Base-by-base conservation (phyloP, 2,797 vertebrate genomes). In the Halcyon smyrnensis region DNA sequence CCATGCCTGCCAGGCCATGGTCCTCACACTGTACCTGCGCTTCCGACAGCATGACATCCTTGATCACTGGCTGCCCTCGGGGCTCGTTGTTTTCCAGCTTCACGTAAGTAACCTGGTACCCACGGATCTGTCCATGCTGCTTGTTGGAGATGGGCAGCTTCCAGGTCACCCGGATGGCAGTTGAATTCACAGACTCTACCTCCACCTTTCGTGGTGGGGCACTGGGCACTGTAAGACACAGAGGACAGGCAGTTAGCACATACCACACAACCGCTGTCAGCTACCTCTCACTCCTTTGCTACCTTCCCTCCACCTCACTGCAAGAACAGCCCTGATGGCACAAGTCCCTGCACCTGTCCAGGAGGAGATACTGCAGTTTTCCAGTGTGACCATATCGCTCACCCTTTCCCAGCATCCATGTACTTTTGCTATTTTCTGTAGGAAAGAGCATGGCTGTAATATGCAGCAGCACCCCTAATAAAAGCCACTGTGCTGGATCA, bases 41-140 rank as follows among this genome's bases (percentile, higher is more conserved):
- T 86, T 99, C 99, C 0, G 99, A 98, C 76, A 98, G 96, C 96
- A 99, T 98, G 83, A 99, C 98, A 2, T 99, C 99, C 96, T 99
- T 94, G 97, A 99, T 98, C 96, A 98, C 89, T 2, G 99, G 99
- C 82, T 98, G 98, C 23, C 99, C 99, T 4, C 98, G 98, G 7
- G 99, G 99, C 94, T 99, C 98, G 11, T 99, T 98, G 4, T 98
- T 98, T 95, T 99, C 98, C 67, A 99, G 97, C 67, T 99, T 98
- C 68, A 99, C 99, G 3, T 99, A 99, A 6, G 99, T 98, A 94
- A 99, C 98, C 97, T 99, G 99, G 98, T 99, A 99, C 36, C 99
- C 99, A 0, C 98, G 98, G 96, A 99, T 99, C 97, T 99, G 99
- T 50, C 99, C 99, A 0, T 99, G 99, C 90, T 99, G 99, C 96